Base-by-base conservation (phyloP, 2,888 invertebrate genomes). In the Tillus elongatus region DNA sequence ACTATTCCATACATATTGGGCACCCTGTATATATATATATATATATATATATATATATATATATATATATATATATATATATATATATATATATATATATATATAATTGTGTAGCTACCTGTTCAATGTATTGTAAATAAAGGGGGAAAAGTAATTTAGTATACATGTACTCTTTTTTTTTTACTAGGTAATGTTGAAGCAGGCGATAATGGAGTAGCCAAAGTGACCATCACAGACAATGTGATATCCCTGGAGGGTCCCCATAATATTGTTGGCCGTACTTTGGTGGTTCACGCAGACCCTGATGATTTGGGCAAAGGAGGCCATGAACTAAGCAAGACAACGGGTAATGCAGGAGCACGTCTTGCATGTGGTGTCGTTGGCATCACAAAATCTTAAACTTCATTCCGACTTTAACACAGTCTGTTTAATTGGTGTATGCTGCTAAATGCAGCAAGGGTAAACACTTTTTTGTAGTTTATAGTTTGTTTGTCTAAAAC, bases 321-420 rank as follows among this genome's bases (percentile, higher is more conserved):
- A 15, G 92, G 91, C 0, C 87, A 91, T 57, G 91, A 93, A 58
- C 70, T 91, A 46, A 93, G 92, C 71, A 84, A 84, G 68, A 80
- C 84, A 3, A 96, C 95, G 9, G 96, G 96, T 38, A 93, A 96
- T 66, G 93, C 96, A 35, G 96, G 96, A 2, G 87, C 79, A 11
- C 80, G 95, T 48, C 69, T 86, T 45, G 89, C 88, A 27, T 91
- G 91, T 58, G 91, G 90, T 6, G 86, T 92, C 42, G 86, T 91
- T 61, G 91, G 91, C 28, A 67, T 88, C 40, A 66, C 75, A 26
- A 71, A 72, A 50, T 46, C 57, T 37, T 62, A 62, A 58, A 54
- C 45, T 47, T 33, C 26, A 32, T 35, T 48, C 45, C 44, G 42
- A 47, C 46, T 26, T 50, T 52, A 44, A 54, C 50, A 3, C 24